These are phyloP conservation scores for Drosophila cardini DNA, from an alignment of 1,140 invertebrate genomes.

Conservation along the genomic window DNA sequence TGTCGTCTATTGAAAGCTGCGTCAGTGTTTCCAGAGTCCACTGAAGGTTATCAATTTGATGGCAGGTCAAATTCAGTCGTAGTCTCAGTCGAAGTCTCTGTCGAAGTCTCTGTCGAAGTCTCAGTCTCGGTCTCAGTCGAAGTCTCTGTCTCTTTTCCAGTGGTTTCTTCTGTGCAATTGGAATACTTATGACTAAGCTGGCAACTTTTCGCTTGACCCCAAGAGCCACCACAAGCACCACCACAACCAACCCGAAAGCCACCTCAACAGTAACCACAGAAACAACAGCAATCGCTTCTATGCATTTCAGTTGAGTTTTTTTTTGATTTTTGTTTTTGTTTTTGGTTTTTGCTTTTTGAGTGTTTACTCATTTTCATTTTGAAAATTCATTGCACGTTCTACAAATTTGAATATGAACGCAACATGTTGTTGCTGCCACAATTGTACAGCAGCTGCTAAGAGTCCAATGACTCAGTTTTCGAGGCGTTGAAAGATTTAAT, in stretches of 20 bases:
- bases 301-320: constrained; percentile 43
- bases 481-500: constrained; percentile 78
- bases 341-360: constrained; percentile 51
- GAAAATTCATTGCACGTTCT: constrained; percentile 76
- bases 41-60: constrained; percentile 71
- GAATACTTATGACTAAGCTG: constrained; percentile 72
- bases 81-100: constrained; percentile 13
- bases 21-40: background rate
- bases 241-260: background rate
- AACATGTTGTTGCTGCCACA: constrained; percentile 52
- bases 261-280: constrained; percentile 15
- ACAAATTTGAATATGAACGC: constrained; percentile 80
- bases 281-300: constrained; percentile 51
- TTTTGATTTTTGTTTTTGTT: constrained; percentile 41
- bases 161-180: constrained; percentile 59
- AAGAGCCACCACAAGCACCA: constrained; percentile 16
- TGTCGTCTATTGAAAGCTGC: constrained; percentile 54
- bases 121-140: background rate
- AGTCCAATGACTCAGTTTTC: constrained; percentile 69
- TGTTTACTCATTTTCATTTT: constrained; percentile 74
- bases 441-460: constrained; percentile 55
- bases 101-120: constrained; percentile 39
- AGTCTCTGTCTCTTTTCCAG: constrained; percentile 42
- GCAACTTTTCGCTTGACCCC: constrained; percentile 61
- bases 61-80: constrained; percentile 54